Percentiles rank a stretch among this genome's conserved stretches.
phyloP scores from a whole-genome alignment of 2,797 vertebrate genomes.

The Clarias pachynema region DNA sequence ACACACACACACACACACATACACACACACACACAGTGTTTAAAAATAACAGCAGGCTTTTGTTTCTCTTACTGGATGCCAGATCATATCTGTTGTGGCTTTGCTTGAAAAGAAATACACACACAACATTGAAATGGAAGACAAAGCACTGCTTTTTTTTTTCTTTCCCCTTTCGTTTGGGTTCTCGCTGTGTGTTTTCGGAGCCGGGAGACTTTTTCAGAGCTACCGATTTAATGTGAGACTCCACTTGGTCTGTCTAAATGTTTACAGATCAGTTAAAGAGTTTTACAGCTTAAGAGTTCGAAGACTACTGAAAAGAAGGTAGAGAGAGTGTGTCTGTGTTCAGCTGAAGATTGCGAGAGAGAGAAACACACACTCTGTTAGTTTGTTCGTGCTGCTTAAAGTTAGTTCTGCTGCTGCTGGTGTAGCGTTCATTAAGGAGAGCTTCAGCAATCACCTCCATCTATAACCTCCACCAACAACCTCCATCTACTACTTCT shows the following conservation, averaged over 20 bases:
- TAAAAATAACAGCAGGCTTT: slow-evolving; percentile 48
- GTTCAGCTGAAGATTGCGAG: background rate
- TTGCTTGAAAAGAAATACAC: slow-evolving; percentile 32
- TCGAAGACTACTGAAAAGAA: background rate
- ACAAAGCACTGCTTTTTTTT: background rate
- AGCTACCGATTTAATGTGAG: slow-evolving; percentile 6
- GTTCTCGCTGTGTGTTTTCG: background rate
- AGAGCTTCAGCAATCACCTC: background rate
- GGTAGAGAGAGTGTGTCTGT: background rate
- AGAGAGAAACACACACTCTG: background rate
- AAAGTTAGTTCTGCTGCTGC: background rate
- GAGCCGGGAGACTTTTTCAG: background rate
- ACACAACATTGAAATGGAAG: slow-evolving; percentile 37
- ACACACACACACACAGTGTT: slow-evolving; percentile 10
- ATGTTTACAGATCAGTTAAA: slow-evolving; percentile 8
- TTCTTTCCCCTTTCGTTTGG: background rate
- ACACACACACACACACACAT: background rate
- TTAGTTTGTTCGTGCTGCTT: background rate
- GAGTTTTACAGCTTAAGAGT: background rate
- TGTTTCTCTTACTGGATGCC: slow-evolving; percentile 38
- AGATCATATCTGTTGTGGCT: slow-evolving; percentile 39
- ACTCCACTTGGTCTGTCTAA: background rate
- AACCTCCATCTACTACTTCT: background rate
- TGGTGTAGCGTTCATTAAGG: background rate
- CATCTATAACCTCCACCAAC: background rate